Percentiles rank a stretch among this genome's conserved stretches.
These are phyloP conservation scores for Allacma fusca DNA, from an alignment of 2,888 invertebrate species.

Conservation along the genomic window DNA sequence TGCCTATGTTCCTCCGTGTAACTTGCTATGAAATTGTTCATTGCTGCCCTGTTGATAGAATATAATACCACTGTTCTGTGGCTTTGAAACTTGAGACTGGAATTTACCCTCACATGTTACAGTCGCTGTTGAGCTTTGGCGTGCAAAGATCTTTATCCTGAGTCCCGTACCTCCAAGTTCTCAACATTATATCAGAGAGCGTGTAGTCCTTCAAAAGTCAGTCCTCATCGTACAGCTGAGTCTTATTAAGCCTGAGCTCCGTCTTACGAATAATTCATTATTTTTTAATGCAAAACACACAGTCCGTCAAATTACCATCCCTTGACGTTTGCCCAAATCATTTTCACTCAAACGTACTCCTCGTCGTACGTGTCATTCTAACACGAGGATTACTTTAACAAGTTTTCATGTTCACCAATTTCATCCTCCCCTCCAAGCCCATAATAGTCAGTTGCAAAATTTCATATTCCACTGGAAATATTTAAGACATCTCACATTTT, in stretches of 20 bases:
- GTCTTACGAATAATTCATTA: neutral
- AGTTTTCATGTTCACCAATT: too few relatives aligned
- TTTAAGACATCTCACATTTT: too few relatives aligned
- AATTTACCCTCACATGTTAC: slow-evolving; percentile 25
- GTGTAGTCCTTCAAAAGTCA: neutral
- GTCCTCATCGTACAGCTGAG: neutral
- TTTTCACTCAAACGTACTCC: too few relatives aligned
- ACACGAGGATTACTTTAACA: too few relatives aligned
- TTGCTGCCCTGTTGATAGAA: neutral
- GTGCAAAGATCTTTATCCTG: slow-evolving; percentile 41
- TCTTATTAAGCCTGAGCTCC: neutral
- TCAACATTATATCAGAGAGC: neutral
- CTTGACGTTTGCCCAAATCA: too few relatives aligned
- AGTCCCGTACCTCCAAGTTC: slow-evolving; percentile 13
- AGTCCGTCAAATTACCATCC: too few relatives aligned
- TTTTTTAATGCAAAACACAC: neutral
- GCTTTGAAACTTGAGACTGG: slow-evolving; percentile 28
- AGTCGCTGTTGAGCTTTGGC: slow-evolving; percentile 16
- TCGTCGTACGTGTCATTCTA: too few relatives aligned
- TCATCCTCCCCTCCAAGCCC: too few relatives aligned
- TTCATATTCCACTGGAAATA: too few relatives aligned
- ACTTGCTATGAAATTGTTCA: neutral
- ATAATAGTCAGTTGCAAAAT: too few relatives aligned
- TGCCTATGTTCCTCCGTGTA: neutral
- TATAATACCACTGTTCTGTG: slow-evolving; percentile 1